Conservation (phyloP, 2,888 invertebrate species). For the Synanthedon tipuliformis region DNA sequence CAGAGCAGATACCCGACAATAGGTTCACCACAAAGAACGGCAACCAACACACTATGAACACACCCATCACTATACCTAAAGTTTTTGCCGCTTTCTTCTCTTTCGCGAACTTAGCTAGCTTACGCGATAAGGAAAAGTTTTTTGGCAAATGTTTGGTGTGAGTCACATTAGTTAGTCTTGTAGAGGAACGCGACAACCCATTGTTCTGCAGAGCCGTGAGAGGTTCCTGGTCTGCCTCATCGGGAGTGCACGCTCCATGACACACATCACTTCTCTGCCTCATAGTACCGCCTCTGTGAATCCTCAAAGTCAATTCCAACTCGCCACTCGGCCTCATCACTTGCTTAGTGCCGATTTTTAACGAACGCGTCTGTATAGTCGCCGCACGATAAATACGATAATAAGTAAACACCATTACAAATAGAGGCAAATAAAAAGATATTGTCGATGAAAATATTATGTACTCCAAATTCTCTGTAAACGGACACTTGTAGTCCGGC, state of each 20-base stretch:
- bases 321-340: conserved; percentile 88
- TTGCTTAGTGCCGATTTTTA: conserved; percentile 92
- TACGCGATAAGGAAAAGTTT: conserved; percentile 92
- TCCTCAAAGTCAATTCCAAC: conserved; percentile 87
- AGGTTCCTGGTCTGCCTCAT: conserved; percentile 78
- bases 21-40: conserved; percentile 97
- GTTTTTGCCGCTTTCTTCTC: conserved; percentile 99
- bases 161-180: conserved; percentile 72
- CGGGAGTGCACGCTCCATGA: conserved; percentile 73
- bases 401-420: conserved; percentile 98
- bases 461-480: conserved; percentile 96
- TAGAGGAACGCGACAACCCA: conserved; percentile 78
- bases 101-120: conserved; percentile 94
- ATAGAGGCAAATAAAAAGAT: conserved; percentile 95
- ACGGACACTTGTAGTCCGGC: conserved; percentile 89
- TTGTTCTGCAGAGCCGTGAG: conserved; percentile 83
- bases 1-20: conserved; percentile 87
- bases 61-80: conserved; percentile 95
- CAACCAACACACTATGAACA: conserved; percentile 96
- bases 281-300: conserved; percentile 90
- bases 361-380: conserved; percentile 88
- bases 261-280: conserved; percentile 69
- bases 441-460: conserved; percentile 97
- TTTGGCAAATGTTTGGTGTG: conserved; percentile 78
- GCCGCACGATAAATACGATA: conserved; percentile 96